These are phyloP conservation scores for Apostichopus japonicus DNA, from an alignment of 35 echinoderm and acorn worm species.

Conservation along the genomic window DNA sequence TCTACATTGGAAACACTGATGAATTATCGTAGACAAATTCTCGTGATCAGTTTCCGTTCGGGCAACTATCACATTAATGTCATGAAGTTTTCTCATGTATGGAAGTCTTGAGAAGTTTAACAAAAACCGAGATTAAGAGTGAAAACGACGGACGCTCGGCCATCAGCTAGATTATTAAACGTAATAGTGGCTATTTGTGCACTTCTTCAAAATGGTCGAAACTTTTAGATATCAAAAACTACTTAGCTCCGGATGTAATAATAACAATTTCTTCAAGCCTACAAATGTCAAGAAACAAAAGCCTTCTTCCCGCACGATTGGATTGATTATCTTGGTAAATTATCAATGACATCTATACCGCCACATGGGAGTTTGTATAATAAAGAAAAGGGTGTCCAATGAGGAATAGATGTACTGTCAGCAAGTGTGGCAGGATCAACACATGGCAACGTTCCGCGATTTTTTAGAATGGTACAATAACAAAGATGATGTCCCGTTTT, in stretches of 20 bases:
- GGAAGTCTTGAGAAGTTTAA: background rate
- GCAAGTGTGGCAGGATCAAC: constrained; percentile 44
- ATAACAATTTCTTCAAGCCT: background rate
- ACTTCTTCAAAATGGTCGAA: background rate
- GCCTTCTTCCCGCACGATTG: constrained; percentile 23
- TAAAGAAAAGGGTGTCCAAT: constrained; percentile 29
- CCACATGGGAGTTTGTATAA: constrained; percentile 59
- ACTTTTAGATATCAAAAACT: constrained; percentile 11
- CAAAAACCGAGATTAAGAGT: no score
- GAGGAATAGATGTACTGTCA: constrained; percentile 58
- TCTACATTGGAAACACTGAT: background rate
- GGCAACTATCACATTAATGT: constrained; percentile 1
- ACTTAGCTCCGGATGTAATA: background rate
- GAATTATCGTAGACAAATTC: constrained; percentile 13
- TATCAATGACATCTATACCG: constrained; percentile 30
- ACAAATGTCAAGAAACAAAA: constrained; percentile 9
- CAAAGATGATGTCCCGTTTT: constrained; percentile 65
- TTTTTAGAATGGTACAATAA: constrained; percentile 70
- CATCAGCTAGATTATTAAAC: background rate
- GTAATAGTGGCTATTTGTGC: background rate
- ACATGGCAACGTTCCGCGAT: constrained; percentile 61
- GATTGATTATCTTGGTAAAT: constrained; percentile 41
- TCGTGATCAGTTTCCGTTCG: constrained; percentile 1
- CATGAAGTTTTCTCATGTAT: background rate
- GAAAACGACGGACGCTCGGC: background rate